These are phyloP conservation scores for Phymorhynchus buccinoides DNA, from an alignment of 1,140 invertebrate genomes.

Conservation along the genomic window DNA sequence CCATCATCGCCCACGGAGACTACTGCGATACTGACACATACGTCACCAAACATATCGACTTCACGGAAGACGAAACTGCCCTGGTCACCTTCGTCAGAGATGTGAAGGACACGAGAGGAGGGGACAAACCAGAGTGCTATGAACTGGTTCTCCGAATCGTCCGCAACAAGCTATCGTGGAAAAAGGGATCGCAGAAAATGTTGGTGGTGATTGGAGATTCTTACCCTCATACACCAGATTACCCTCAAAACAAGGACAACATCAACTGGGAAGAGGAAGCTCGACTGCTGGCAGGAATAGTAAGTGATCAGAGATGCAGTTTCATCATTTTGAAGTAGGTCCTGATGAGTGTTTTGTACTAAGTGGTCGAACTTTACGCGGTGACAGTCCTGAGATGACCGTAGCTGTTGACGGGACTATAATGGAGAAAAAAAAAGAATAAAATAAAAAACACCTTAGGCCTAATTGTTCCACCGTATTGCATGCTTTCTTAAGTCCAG, in stretches of 20 bases:
- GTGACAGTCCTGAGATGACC: no score
- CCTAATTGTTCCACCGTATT: no score
- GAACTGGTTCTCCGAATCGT: slow-evolving; percentile 58
- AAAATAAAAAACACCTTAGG: no score
- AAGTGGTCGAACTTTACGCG: no score
- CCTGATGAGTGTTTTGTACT: no score
- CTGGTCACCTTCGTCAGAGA: slow-evolving; percentile 61
- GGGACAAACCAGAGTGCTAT: slow-evolving; percentile 64
- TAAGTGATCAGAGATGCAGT: no score
- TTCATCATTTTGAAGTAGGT: no score
- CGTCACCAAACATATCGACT: slow-evolving; percentile 62
- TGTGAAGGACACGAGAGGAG: slow-evolving; percentile 60
- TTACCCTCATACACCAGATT: slow-evolving; percentile 62
- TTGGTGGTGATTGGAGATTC: slow-evolving; percentile 69
- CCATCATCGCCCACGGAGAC: slow-evolving; percentile 65
- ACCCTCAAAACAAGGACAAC: slow-evolving; percentile 54
- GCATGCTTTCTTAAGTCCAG: no score
- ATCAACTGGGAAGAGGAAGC: slow-evolving; percentile 66
- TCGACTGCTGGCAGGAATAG: slow-evolving; percentile 9
- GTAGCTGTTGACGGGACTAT: no score
- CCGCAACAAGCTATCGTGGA: slow-evolving; percentile 54
- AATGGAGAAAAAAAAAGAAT: no score
- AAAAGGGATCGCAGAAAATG: slow-evolving; percentile 52
- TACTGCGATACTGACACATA: slow-evolving; percentile 67
- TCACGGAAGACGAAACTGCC: slow-evolving; percentile 51